phyloP scores from a whole-genome alignment of 2,888 invertebrate genomes.

The Anaspis maculata region DNA sequence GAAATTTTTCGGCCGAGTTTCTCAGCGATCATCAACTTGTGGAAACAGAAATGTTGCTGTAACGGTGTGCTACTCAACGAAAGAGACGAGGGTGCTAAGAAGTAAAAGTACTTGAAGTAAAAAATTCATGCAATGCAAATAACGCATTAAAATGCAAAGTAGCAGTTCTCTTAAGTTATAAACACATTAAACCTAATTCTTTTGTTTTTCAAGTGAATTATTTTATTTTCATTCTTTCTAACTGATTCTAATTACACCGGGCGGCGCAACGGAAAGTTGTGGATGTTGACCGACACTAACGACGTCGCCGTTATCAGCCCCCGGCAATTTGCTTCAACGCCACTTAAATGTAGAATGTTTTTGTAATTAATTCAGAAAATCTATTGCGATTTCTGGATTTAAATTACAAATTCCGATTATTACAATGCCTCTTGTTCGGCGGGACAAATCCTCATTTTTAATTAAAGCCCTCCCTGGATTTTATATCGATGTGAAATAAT shows the following conservation, averaged over 20 bases:
- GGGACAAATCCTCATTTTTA: conserved; percentile 6
- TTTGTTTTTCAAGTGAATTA: conserved; percentile 3
- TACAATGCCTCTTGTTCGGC: too few relatives aligned
- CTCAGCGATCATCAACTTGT: too few relatives aligned
- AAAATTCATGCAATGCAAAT: conserved; percentile 9
- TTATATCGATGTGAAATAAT: conserved; percentile 3
- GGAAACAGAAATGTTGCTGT: too few relatives aligned
- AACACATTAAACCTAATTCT: conserved; percentile 7
- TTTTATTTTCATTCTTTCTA: conserved; percentile 6
- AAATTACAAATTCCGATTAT: conserved; percentile 13
- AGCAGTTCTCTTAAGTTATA: too few relatives aligned
- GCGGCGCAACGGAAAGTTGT: too few relatives aligned
- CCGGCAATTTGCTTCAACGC: too few relatives aligned
- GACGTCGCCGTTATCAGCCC: not conserved
- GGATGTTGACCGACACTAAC: too few relatives aligned
- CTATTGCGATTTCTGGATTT: conserved; percentile 9
- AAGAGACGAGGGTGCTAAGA: too few relatives aligned
- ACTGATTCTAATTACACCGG: too few relatives aligned
- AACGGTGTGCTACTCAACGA: too few relatives aligned
- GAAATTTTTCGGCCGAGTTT: too few relatives aligned
- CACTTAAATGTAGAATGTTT: too few relatives aligned
- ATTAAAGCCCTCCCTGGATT: conserved; percentile 6
- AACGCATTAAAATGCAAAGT: conserved; percentile 8
- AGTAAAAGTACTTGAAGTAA: conserved; percentile 1
- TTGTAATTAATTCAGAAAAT: conserved; percentile 10